Evolutionary conservation across 2,888 invertebrate species (phyloP), one percentile per base, ranked within the genome.

Genomic region (Leptopilina syphax): DNA sequence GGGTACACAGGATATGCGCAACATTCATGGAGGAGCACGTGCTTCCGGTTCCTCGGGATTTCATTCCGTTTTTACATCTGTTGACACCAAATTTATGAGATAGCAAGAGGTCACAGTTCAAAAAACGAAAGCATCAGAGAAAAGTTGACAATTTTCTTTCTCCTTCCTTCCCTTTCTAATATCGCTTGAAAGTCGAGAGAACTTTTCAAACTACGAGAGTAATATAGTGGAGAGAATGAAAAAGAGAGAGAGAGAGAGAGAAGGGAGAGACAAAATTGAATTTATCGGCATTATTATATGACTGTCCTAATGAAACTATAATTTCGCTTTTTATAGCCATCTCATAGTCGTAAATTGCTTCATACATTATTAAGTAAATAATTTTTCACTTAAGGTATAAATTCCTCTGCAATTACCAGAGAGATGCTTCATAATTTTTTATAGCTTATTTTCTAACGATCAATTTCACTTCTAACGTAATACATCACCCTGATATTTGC

Each of bases 11-110:
- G 76, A 79, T 76, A 77, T 50, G 66, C 67, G 73, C 57, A 73
- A 73, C n/a, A 73, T 57, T 79, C 76, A 60, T 47, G 76, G 34
- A 65, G 60, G 63, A 85, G 83, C 85, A 84, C 83, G 84, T 84
- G 84, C 83, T 87, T 86, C 85, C 85, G 84, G 84, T 87, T 87
- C 83, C 83, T 79, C 78, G 82, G 78, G 77, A 34, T 85, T 63
- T 63, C 83, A 82, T 76, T 80, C 82, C 82, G 83, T 85, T 86
- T 83, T 80, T 82, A 83, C 82, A 78, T 81, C 80, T 82, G 84
- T 84, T 80, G 80, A 78, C 77, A 78, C 41, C 82, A 79, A 77
- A 87, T 86, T 87, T 86, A 86, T 85, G 83, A 78, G 79, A 65
- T 77, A 77, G 79, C 70, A 83, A 84, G 73, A 81, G 80, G 79